phyloP scores from a whole-genome alignment of 2,797 vertebrate species.

The Labeo calbasu region DNA sequence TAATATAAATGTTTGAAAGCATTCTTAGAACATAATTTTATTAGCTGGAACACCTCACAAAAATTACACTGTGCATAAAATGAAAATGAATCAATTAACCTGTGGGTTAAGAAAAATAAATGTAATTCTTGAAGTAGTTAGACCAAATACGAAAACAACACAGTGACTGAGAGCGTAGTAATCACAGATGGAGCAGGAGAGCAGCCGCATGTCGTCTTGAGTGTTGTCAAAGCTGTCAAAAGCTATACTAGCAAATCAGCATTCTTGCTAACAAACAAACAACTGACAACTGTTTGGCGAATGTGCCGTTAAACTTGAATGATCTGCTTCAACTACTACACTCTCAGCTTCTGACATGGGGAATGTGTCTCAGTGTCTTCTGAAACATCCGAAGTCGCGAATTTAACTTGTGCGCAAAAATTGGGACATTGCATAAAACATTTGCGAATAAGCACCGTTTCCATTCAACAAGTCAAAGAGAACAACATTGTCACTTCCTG shows the following conservation, averaged over 20 bases:
- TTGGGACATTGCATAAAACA: too few species aligned
- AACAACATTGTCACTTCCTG: too few species aligned
- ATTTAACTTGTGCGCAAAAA: too few species aligned
- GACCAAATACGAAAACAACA: not conserved
- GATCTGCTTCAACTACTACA: not conserved
- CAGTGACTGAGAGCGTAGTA: not conserved
- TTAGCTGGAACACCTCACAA: not conserved
- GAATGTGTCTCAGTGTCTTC: not conserved
- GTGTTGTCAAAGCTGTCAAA: conserved; percentile 5
- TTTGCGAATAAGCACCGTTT: too few species aligned
- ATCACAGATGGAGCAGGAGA: not conserved
- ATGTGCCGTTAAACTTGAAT: not conserved
- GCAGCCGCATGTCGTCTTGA: not conserved
- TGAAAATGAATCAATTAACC: not conserved
- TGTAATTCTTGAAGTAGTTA: not conserved
- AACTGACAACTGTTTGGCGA: not conserved
- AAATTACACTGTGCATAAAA: not conserved
- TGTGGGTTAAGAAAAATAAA: not conserved
- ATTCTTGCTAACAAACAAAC: conserved; percentile 1
- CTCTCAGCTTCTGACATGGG: not conserved
- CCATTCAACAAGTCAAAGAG: too few species aligned
- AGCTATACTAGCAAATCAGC: not conserved
- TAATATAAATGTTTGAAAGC: not conserved
- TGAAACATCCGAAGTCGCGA: not conserved
- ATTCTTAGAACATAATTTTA: not conserved